Evolutionary conservation across 2,888 invertebrate genomes (phyloP).

Genomic region (Lottia scabra): DNA sequence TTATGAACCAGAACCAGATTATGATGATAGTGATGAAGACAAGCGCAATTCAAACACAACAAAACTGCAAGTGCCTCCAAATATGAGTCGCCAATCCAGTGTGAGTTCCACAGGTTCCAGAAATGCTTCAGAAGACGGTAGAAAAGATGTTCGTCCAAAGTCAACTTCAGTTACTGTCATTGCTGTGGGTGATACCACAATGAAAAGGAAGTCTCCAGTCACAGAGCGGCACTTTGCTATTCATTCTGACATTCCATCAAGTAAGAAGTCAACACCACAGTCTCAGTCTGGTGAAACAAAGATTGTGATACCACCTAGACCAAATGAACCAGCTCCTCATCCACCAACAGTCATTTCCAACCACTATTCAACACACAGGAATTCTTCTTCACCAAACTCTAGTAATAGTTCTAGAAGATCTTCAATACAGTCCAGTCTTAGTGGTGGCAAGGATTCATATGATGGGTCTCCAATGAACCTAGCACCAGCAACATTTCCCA

Average conservation of each 20-base stretch:
- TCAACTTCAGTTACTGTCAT: constrained; percentile 50
- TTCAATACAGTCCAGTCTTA: constrained; percentile 31
- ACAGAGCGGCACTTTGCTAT: constrained; percentile 25
- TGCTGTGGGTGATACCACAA: constrained; percentile 42
- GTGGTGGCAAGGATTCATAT: constrained; percentile 19
- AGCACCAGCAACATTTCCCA: constrained; percentile 6
- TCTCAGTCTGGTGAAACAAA: constrained; percentile 21
- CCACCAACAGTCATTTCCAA: constrained; percentile 4
- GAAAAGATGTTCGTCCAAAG: constrained; percentile 11
- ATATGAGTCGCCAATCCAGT: constrained; percentile 9
- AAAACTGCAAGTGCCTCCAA: constrained; percentile 2
- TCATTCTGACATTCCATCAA: constrained; percentile 30
- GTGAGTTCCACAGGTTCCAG: constrained; percentile 10
- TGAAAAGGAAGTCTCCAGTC: constrained; percentile 17
- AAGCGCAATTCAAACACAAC: constrained; percentile 12
- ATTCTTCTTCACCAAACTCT: constrained; percentile 15
- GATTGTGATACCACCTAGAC: constrained; percentile 44
- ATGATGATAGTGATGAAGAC: constrained; percentile 52
- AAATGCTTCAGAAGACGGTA: background rate
- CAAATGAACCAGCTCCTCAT: constrained; percentile 40
- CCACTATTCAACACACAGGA: background rate
- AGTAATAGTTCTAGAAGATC: constrained; percentile 34
- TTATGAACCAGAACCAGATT: constrained; percentile 57
- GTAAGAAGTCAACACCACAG: constrained; percentile 30
- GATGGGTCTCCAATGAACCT: constrained; percentile 9